Evolutionary conservation across 2,797 vertebrate genomes (phyloP), one percentile per base, ranked within the genome.

Genomic region (Tauraco hartlaubi): DNA sequence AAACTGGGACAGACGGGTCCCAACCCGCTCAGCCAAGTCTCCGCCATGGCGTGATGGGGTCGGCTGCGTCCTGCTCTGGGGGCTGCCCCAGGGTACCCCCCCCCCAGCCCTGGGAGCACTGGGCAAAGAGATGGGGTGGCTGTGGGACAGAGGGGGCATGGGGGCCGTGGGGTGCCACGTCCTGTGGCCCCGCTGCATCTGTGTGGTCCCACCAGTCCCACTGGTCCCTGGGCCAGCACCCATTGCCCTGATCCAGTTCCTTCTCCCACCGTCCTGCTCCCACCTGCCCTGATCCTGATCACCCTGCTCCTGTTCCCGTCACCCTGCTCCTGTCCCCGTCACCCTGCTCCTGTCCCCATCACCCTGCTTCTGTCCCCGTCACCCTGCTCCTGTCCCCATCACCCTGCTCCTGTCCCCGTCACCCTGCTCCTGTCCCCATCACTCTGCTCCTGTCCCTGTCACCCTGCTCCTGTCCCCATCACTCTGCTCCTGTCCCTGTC

Each of bases 21-120:
- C 37, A 23, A 3, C 25, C 23, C 26, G 59, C 35, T 33, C 58
- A n/a, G 58, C 31, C n/a, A 21, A 31, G 51, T 67, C 62, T 54
- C 29, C 2, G 4, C 43, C 33, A 8, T 1, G 3, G 22, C 1
- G 5, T 2, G 2, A 16, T 16, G 43, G 20, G 20, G 41, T 26
- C 1, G 12, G 26, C 62, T 31, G 16, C 11, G 4, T 46, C 16
- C 41, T 2, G 1, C 41, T 16, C 26, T 0, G 4, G 41, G 76
- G 39, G 26, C 25, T 64, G 49, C 20, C 26, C 59, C 0, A 1
- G 37, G 31, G 44, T 33, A 23, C 19, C 19, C 21, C 10, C 46
- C 56, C 37, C 25, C n/a, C 25, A 22, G 11, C 19, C 26, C 37
- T 3, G 2, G 35, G 58, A 62, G 22, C 35, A n/a, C 41, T 25